A percentile compares a stretch with the other conserved stretches of the same genome.
phyloP scores from a whole-genome alignment of 2,113 vertebrate species.

The Theropithecus gelada region DNA sequence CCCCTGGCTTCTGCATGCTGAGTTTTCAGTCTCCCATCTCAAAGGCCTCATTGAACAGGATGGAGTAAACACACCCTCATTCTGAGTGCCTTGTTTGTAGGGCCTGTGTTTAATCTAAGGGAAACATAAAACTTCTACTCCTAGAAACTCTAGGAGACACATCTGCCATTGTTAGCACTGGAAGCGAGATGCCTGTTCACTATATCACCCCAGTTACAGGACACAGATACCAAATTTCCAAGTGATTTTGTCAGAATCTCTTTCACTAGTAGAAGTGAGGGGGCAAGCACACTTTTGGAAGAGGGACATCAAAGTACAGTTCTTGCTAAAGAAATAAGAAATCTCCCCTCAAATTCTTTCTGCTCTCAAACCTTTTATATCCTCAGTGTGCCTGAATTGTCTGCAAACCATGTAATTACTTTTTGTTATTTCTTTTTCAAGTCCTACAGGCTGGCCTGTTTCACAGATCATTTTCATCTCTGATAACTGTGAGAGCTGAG shows the following conservation, averaged over 20 bases:
- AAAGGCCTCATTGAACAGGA: neutral
- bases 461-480: neutral
- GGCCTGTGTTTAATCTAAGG: neutral
- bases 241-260: neutral
- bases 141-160: neutral
- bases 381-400: neutral
- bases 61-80: neutral
- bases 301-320: neutral
- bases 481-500: neutral
- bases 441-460: neutral
- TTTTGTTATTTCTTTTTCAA: neutral
- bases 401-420: neutral
- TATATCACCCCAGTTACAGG: neutral
- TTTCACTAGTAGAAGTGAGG: neutral
- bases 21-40: neutral
- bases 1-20: neutral
- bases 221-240: neutral
- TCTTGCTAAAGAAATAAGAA: constrained; percentile 14
- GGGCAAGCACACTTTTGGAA: neutral
- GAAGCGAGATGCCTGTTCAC: neutral
- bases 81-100: neutral
- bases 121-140: neutral
- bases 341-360: neutral
- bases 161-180: neutral
- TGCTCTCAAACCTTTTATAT: neutral